Percentiles rank a stretch among this genome's conserved stretches.
phyloP scores from a whole-genome alignment of 2,797 vertebrate species.

The Chelonia mydas region DNA sequence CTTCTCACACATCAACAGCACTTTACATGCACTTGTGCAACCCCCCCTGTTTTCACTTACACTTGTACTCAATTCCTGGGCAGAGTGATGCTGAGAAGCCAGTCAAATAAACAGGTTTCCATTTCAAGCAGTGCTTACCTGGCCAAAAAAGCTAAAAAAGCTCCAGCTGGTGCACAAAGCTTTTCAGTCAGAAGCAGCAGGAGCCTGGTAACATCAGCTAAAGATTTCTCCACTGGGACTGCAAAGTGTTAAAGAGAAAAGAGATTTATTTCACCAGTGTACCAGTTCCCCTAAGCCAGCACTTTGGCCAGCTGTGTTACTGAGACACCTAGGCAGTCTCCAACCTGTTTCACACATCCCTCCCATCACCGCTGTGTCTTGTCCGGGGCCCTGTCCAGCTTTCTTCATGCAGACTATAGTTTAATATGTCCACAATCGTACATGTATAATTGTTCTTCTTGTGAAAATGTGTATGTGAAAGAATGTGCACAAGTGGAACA shows the following conservation, averaged over 20 bases:
- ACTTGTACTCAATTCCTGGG: not conserved
- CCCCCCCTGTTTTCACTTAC: rapidly evolving
- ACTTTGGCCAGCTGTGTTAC: not conserved
- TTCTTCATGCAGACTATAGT: not conserved
- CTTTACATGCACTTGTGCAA: not conserved
- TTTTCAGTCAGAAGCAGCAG: not conserved
- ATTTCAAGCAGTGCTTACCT: not conserved
- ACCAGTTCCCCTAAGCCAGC: rapidly evolving
- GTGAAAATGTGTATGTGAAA: not conserved
- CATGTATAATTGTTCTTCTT: not conserved
- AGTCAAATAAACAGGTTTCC: not conserved
- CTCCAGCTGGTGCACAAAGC: not conserved
- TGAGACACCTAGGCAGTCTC: rapidly evolving
- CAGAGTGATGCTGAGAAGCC: rapidly evolving
- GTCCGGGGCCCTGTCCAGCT: not conserved
- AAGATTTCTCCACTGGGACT: not conserved
- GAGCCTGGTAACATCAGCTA: not conserved
- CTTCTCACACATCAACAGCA: not conserved
- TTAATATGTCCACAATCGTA: not conserved
- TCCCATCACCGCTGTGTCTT: not conserved
- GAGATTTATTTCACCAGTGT: rapidly evolving
- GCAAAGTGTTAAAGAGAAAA: not conserved
- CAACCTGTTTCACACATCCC: not conserved
- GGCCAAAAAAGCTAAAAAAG: not conserved
- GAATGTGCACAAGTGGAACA: rapidly evolving